Evolutionary conservation across 2,797 vertebrate genomes (phyloP).

Genomic region (Morelia viridis): DNA sequence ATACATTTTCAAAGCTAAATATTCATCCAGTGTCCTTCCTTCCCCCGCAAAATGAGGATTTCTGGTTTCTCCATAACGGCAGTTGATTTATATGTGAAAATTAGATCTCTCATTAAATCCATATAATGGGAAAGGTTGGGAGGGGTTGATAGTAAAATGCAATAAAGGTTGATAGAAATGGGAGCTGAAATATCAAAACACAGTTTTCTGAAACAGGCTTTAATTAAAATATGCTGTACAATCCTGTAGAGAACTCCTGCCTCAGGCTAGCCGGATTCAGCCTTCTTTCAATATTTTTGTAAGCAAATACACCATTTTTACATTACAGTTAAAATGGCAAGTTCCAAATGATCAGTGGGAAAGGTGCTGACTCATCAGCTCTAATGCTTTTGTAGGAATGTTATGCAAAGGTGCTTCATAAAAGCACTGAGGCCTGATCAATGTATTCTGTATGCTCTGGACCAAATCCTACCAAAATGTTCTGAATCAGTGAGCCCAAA

Average conservation of each 20-base stretch:
- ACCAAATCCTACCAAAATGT: neutral
- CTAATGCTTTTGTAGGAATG: neutral
- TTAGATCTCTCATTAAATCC: too few relatives aligned
- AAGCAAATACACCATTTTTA: neutral
- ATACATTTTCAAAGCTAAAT: too few relatives aligned
- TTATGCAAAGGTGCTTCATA: neutral
- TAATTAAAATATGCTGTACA: neutral
- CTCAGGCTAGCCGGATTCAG: neutral
- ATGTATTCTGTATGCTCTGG: neutral
- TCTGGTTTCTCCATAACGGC: too few relatives aligned
- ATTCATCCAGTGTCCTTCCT: too few relatives aligned
- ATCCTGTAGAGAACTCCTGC: neutral
- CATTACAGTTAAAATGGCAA: neutral
- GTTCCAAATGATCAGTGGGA: neutral
- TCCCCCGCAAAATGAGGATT: too few relatives aligned
- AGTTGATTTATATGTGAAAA: neutral
- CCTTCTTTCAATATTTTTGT: neutral
- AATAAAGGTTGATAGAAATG: neutral
- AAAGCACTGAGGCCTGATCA: neutral
- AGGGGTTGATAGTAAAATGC: neutral
- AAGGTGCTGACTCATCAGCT: neutral
- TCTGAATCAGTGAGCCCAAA: neutral
- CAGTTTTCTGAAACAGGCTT: neutral
- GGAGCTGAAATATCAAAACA: neutral
- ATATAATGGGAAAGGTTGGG: neutral